Conservation (phyloP, 2,113 vertebrate species). For the Peromyscus leucopus region DNA sequence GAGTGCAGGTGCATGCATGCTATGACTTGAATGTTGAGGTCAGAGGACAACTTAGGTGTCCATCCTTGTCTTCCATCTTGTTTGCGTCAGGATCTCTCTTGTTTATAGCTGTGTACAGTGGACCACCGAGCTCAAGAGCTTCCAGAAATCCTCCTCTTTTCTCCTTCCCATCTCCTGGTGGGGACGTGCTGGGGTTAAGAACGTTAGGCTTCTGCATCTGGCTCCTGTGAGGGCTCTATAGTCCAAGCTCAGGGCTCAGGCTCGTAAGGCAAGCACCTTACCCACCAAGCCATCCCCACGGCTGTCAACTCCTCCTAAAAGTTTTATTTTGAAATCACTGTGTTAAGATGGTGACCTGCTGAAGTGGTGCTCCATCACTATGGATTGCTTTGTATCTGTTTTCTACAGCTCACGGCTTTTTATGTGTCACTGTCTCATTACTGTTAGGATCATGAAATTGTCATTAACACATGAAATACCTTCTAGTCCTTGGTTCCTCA, state of each 20-base stretch:
- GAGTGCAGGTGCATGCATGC: background rate
- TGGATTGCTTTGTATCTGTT: background rate
- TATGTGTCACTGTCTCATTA: background rate
- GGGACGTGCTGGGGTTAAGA: background rate
- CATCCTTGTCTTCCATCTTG: background rate
- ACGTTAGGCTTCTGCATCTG: background rate
- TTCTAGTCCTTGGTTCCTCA: background rate
- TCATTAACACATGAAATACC: background rate
- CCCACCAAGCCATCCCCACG: background rate
- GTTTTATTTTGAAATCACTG: constrained; percentile 19
- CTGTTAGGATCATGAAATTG: background rate
- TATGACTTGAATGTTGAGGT: background rate
- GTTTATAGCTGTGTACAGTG: background rate
- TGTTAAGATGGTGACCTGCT: background rate
- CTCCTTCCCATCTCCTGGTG: background rate
- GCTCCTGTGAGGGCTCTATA: background rate
- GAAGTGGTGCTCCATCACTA: background rate
- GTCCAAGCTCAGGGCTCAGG: background rate
- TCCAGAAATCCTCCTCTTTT: background rate
- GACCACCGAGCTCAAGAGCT: background rate
- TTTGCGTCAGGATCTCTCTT: background rate
- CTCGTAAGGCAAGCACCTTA: background rate
- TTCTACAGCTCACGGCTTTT: background rate
- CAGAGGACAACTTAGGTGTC: background rate
- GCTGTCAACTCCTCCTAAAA: background rate